These are phyloP conservation scores for Tetrapedia diversipes DNA, from an alignment of 2,888 invertebrate species.

Conservation along the genomic window DNA sequence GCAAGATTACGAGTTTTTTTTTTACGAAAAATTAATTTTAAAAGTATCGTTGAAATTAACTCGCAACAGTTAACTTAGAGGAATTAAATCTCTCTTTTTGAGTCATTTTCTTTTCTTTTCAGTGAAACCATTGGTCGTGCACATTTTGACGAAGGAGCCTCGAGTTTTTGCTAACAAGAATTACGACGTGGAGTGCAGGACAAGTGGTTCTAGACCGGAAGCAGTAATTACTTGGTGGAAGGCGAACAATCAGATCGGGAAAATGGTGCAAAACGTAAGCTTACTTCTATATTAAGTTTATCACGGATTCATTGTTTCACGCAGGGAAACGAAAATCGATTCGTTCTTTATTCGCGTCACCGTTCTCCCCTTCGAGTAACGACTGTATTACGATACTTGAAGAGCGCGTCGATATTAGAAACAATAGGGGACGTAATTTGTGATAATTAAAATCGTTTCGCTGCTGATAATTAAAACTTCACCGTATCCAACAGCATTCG, in stretches of 20 bases:
- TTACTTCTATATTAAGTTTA: too few species aligned
- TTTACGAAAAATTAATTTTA: too few species aligned
- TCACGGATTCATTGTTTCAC: not conserved
- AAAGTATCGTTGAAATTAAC: too few species aligned
- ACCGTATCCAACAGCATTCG: slow-evolving; percentile 2
- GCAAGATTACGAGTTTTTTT: too few species aligned
- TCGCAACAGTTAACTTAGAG: not conserved
- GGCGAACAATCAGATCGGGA: slow-evolving; percentile 91
- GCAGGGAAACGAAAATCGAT: not conserved
- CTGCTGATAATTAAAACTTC: slow-evolving; percentile 12
- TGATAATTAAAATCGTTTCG: slow-evolving; percentile 9
- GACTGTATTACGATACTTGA: not conserved
- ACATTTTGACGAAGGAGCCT: slow-evolving; percentile 92
- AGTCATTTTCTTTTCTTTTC: slow-evolving; percentile 75
- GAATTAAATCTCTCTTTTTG: slow-evolving; percentile 3
- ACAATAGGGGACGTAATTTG: slow-evolving; percentile 10
- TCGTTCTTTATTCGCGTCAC: slow-evolving; percentile 2
- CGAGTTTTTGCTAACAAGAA: slow-evolving; percentile 93
- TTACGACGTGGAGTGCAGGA: slow-evolving; percentile 94
- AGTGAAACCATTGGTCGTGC: slow-evolving; percentile 94
- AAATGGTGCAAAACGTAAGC: slow-evolving; percentile 92
- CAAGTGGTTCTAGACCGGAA: slow-evolving; percentile 93
- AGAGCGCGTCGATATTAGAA: not conserved
- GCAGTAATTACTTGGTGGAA: slow-evolving; percentile 96
- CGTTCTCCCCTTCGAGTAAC: not conserved